Evolutionary conservation across 2,888 invertebrate genomes (phyloP).

Genomic region (Brachyptera putata): DNA sequence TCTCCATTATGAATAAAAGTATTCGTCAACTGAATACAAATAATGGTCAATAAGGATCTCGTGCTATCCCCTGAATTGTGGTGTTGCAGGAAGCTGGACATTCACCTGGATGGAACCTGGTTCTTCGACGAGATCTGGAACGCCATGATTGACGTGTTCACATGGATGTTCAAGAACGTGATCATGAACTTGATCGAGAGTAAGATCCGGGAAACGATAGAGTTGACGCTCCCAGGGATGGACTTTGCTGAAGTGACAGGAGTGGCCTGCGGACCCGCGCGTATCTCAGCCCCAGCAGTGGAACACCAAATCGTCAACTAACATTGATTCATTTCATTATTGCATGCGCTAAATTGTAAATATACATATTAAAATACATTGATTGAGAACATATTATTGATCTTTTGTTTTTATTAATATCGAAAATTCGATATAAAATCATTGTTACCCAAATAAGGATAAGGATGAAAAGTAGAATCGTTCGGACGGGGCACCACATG

Average conservation of each 20-base stretch:
- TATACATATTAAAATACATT: not conserved
- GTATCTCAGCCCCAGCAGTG: not conserved
- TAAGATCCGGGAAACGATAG: slow-evolving; percentile 7
- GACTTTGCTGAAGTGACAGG: slow-evolving; percentile 3
- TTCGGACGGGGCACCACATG: too few species aligned
- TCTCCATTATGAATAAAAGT: too few species aligned
- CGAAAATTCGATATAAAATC: too few species aligned
- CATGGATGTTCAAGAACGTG: slow-evolving; percentile 14
- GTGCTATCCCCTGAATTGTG: not conserved
- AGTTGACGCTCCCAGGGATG: slow-evolving; percentile 11
- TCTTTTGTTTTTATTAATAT: too few species aligned
- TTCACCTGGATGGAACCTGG: slow-evolving; percentile 9
- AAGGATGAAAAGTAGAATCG: too few species aligned
- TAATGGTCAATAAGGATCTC: too few species aligned
- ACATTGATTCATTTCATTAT: not conserved
- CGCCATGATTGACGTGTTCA: slow-evolving; percentile 6
- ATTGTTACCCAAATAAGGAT: too few species aligned
- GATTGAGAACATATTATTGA: not conserved
- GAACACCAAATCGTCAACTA: not conserved
- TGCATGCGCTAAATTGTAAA: too few species aligned
- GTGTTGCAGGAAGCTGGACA: slow-evolving; percentile 5
- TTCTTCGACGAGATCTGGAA: slow-evolving; percentile 19
- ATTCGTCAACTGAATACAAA: too few species aligned
- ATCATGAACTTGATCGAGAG: slow-evolving; percentile 10
- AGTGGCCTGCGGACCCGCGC: not conserved